Evolutionary conservation across 1,140 invertebrate species (phyloP), one percentile per base, ranked within the genome.

Genomic region (Phortica variegata): DNA sequence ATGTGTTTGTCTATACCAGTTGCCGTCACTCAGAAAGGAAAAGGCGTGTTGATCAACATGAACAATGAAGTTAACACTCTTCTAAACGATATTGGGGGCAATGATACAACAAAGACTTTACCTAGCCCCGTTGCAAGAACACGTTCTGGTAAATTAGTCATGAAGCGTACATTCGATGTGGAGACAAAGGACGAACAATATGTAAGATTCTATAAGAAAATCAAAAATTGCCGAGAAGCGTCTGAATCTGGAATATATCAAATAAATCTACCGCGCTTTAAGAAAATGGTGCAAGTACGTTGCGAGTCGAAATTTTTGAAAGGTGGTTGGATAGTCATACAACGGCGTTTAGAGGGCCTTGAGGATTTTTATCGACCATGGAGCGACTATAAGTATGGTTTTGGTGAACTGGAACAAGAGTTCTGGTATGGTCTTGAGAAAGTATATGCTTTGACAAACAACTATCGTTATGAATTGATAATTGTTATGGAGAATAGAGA

Each of bases 301-400:
- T 34, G 32, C 13, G 32, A 34, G 6, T 6, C 32, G 6, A n/a
- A 34, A n/a, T 8, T 13, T 6, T 13, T 8, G 8, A n/a, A 23
- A 7, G 29, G 41, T 12, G 83, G 83, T 0, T 44, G 43, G 43
- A 44, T 32, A 5, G 32, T 78, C 1, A 69, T 85, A 49, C 83
- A 84, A 68, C 82, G 80, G 44, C 74, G 83, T 31, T 79, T 76
- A 47, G 81, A 84, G 49, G 83, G 83, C 1, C 75, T 78, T 3
- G 79, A 81, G 61, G 79, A 44, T 36, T 44, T 44, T 16, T 36
- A 21, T 34, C 8, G 20, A 5, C 18, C 31, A 19, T 44, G 43
- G 43, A 21, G n/a, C 13, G 33, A 36, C 3, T 44, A 44, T 44
- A 20, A 20, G n/a, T 10, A 80, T 41, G 82, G 82, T 5, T 84